These are phyloP conservation scores for Chelonoidis abingdonii DNA, from an alignment of 2,113 vertebrate species.

Conservation along the genomic window DNA sequence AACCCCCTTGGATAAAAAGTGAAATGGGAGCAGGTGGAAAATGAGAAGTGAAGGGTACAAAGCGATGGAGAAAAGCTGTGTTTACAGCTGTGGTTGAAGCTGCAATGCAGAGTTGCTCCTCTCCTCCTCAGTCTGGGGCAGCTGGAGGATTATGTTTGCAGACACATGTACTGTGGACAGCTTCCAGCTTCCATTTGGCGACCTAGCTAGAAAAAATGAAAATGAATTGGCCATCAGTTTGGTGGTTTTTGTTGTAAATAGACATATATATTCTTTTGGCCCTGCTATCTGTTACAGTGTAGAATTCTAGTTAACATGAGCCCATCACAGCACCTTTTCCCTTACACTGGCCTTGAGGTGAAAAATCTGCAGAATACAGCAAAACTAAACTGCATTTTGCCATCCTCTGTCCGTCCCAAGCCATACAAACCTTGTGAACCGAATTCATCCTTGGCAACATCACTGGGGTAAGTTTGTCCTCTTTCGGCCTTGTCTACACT, in stretches of 20 bases:
- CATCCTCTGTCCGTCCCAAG: neutral
- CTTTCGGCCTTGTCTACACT: neutral
- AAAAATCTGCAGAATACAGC: neutral
- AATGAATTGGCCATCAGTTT: neutral
- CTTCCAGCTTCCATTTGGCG: neutral
- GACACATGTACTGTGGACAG: neutral
- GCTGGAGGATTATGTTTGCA: neutral
- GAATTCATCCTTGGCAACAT: neutral
- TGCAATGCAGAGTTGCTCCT: fast-evolving
- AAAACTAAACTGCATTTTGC: neutral
- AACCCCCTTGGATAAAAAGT: neutral
- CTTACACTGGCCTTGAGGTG: neutral
- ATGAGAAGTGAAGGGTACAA: neutral
- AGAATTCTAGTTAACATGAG: neutral
- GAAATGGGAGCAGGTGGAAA: neutral
- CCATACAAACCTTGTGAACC: neutral
- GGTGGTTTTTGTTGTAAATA: neutral
- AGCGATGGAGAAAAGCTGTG: neutral
- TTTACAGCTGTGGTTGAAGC: neutral
- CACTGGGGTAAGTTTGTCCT: neutral
- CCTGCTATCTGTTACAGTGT: neutral
- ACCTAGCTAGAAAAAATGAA: neutral
- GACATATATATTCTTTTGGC: neutral
- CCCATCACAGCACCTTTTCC: neutral
- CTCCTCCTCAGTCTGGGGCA: neutral